These are phyloP conservation scores for Fissipunctia ypsillon DNA, from an alignment of 2,888 invertebrate genomes.

Conservation along the genomic window DNA sequence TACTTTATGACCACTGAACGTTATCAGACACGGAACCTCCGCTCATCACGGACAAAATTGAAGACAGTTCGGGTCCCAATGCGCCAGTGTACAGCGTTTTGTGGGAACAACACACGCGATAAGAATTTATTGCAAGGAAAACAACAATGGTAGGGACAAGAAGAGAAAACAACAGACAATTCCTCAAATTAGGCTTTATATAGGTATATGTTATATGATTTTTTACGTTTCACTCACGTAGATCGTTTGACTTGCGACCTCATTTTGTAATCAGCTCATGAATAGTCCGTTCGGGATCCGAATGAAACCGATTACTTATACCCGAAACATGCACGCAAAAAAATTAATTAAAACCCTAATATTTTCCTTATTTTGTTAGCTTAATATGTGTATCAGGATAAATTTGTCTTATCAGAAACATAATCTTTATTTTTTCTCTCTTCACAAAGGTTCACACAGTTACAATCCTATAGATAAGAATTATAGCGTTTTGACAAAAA, in stretches of 20 bases:
- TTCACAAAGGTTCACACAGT: too few species aligned
- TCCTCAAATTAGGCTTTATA: conserved; percentile 22
- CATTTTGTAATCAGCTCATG: background rate
- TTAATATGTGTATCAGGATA: too few species aligned
- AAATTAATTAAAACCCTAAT: too few species aligned
- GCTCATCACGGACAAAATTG: conserved; percentile 53
- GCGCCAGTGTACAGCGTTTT: conserved; percentile 53
- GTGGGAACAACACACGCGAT: conserved; percentile 58
- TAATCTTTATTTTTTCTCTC: too few species aligned
- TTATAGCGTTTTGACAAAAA: too few species aligned
- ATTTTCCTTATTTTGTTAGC: background rate
- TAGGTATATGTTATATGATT: background rate
- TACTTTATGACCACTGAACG: conserved; percentile 38
- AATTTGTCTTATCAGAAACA: too few species aligned
- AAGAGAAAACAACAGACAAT: conserved; percentile 12
- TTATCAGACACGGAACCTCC: conserved; percentile 45
- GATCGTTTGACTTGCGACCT: conserved; percentile 6
- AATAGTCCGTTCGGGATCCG: background rate
- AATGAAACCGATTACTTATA: background rate
- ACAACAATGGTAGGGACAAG: conserved; percentile 12
- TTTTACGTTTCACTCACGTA: background rate
- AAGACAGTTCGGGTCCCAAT: conserved; percentile 59
- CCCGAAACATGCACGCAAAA: background rate
- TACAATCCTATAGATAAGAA: too few species aligned
- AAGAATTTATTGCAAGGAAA: conserved; percentile 56